A percentile compares a stretch with the other conserved stretches of the same genome.
These are phyloP conservation scores for Brachionus paranguensis DNA, from an alignment of 1,140 invertebrate species.

Conservation along the genomic window DNA sequence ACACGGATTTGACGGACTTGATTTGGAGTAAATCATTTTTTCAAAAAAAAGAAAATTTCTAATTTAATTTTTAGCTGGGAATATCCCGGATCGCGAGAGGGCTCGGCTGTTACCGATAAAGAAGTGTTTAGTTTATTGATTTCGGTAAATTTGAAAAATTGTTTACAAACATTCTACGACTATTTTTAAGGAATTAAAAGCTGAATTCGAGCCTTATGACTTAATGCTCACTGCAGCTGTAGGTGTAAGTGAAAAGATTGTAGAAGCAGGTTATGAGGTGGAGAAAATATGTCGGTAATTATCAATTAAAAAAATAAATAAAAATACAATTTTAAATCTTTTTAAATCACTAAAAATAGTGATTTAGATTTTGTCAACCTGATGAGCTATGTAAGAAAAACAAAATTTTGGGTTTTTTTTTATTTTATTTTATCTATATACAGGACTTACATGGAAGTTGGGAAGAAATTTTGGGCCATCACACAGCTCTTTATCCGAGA, in stretches of 20 bases:
- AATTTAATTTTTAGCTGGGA: constrained; percentile 70
- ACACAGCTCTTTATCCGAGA: constrained; percentile 49
- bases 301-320: constrained; percentile 50
- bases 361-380: constrained; percentile 91
- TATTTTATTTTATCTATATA: background rate
- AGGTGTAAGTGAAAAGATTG: constrained; percentile 73
- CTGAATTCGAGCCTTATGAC: constrained; percentile 70
- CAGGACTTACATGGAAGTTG: constrained; percentile 84
- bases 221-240: constrained; percentile 85
- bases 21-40: constrained; percentile 63
- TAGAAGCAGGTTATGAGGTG: constrained; percentile 86
- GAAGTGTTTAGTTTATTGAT: constrained; percentile 64
- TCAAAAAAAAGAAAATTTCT: background rate
- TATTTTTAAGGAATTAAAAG: constrained; percentile 83
- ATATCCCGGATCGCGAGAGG: constrained; percentile 79
- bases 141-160: constrained; percentile 41
- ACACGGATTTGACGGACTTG: constrained; percentile 88
- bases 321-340: constrained; percentile 42
- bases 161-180: constrained; percentile 75
- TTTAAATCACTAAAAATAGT: constrained; percentile 53
- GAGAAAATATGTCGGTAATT: constrained; percentile 69
- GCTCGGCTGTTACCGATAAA: constrained; percentile 44
- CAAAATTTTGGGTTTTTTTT: constrained; percentile 60
- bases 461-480: constrained; percentile 72
- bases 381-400: constrained; percentile 62